These are phyloP conservation scores for Gonatopus flavifemur DNA, from an alignment of 1,140 invertebrate genomes.

Conservation along the genomic window DNA sequence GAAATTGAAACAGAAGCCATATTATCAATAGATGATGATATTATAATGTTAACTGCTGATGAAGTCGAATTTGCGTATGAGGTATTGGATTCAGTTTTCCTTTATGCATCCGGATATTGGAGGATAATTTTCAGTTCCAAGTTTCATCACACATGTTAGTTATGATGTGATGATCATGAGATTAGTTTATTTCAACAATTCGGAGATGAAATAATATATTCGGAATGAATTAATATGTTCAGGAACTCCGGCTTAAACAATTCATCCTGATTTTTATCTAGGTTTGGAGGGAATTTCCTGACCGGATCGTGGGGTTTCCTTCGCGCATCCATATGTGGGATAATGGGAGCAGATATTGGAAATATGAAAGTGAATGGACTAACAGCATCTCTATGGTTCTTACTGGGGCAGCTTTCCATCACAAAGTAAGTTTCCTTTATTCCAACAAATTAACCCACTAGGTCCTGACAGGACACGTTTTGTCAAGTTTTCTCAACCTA, in stretches of 20 bases:
- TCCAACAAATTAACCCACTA: too few relatives aligned
- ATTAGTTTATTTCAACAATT: not conserved
- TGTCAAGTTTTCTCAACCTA: too few relatives aligned
- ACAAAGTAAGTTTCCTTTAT: conserved; percentile 67
- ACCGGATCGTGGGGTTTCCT: conserved; percentile 90
- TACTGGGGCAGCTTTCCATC: conserved; percentile 91
- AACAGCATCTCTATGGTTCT: conserved; percentile 92
- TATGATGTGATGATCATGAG: not conserved
- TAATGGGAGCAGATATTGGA: conserved; percentile 79
- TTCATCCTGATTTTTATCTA: conserved; percentile 53
- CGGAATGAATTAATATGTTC: not conserved
- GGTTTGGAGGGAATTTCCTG: conserved; percentile 92
- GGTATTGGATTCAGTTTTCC: conserved; percentile 37
- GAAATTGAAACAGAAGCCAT: conserved; percentile 94
- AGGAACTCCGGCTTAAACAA: too few relatives aligned
- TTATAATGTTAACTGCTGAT: conserved; percentile 90
- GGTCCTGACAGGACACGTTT: too few relatives aligned
- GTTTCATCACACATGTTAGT: not conserved
- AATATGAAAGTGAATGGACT: conserved; percentile 93
- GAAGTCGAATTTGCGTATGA: conserved; percentile 90
- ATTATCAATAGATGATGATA: conserved; percentile 90
- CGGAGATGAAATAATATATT: not conserved
- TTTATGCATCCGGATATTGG: not conserved
- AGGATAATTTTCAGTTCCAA: not conserved
- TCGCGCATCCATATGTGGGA: conserved; percentile 89